Evolutionary conservation across 2,797 vertebrate genomes (phyloP), one percentile per base, ranked within the genome.

Genomic region (Spatula clypeata): DNA sequence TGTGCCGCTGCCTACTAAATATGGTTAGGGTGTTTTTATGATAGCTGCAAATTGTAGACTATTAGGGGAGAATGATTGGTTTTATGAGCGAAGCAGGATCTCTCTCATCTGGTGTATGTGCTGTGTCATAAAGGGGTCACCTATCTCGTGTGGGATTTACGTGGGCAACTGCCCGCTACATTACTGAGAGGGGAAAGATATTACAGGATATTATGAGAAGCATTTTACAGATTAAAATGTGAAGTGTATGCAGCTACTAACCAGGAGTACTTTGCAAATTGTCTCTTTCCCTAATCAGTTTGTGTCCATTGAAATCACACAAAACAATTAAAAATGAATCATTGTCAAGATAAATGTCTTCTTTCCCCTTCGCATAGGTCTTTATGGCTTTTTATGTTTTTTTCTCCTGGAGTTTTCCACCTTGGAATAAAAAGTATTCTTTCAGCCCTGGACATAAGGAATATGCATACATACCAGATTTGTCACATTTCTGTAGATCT

Each of bases 301-400:
- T 75, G 70, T 49, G 45, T 51, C 65, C 86, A 86, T 55, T 95
- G 91, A 95, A 97, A 90, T 91, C 4, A 15, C 82, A 96, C 79
- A 83, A 94, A 97, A 84, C 82, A 94, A 96, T 94, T 97, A 95
- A 97, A 97, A 95, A n/a, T 21, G 8, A 95, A 93, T 95, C 9
- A 38, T 9, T 32, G 21, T 45, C 24, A 57, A 74, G n/a, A 44
- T 4, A 80, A 83, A 60, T 45, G 19, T 31, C 12, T 55, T 16
- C n/a, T 42, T 65, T 89, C 18, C 26, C 27, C 45, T 94, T 94
- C 81, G 91, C 75, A 79, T 76, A 27, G 62, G 36, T 66, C 47
- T 90, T 88, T 65, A 91, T 95, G 82, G 55, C 45, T 92, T 65
- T 90, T 94, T 87, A 92, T 34, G 86, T 44, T 36, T 83, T 84